Conservation (phyloP, 2,888 invertebrate genomes). For the Morpho helenor region DNA sequence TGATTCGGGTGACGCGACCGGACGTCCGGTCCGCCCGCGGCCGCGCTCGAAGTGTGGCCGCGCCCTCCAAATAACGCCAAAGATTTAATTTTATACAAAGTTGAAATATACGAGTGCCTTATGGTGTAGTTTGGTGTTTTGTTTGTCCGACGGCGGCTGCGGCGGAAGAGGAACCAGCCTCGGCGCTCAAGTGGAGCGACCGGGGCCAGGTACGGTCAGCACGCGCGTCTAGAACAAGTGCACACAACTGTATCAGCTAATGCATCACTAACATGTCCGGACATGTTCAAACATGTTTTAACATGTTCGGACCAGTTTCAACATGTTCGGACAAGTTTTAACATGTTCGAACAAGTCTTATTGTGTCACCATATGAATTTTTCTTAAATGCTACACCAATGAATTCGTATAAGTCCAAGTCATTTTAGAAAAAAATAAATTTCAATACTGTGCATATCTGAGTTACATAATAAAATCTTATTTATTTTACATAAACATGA, state of each 20-base stretch:
- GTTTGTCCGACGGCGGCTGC: constrained; percentile 52
- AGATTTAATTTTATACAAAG: constrained; percentile 68
- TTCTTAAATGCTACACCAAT: too few relatives aligned
- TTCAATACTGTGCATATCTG: too few relatives aligned
- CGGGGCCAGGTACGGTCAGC: constrained; percentile 88
- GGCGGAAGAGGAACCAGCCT: constrained; percentile 81
- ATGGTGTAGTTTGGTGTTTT: constrained; percentile 76
- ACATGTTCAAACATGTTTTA: too few relatives aligned
- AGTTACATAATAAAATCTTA: too few relatives aligned
- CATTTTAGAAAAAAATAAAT: too few relatives aligned
- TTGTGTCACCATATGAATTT: too few relatives aligned
- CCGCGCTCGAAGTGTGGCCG: neutral
- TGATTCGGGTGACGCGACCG: constrained; percentile 68
- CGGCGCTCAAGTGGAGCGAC: constrained; percentile 88
- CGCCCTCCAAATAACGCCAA: constrained; percentile 48
- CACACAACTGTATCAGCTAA: constrained; percentile 25
- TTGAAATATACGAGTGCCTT: constrained; percentile 78
- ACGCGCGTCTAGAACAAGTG: constrained; percentile 63
- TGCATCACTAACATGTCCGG: constrained; percentile 3
- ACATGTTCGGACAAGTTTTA: too few relatives aligned
- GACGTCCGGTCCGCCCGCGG: constrained; percentile 29
- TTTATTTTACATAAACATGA: too few relatives aligned
- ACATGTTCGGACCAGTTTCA: too few relatives aligned
- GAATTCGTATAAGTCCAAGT: too few relatives aligned
- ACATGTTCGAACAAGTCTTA: too few relatives aligned